Percentiles rank a stretch among this genome's conserved stretches.
Evolutionary conservation across 2,113 vertebrate species (phyloP).

Genomic region (Eublepharis macularius): DNA sequence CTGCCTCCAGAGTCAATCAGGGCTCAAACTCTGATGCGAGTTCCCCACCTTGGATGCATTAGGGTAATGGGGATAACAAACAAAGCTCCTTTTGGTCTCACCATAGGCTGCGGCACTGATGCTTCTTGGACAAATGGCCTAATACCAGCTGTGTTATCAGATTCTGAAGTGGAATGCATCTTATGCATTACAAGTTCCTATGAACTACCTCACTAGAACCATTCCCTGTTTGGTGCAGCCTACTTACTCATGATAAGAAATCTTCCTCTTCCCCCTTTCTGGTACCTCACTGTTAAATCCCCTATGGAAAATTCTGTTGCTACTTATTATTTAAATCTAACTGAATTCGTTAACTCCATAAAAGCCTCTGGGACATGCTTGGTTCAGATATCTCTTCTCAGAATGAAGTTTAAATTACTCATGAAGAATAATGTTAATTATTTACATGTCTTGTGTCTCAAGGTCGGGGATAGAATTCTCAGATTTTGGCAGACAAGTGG

Average conservation of each 20-base stretch:
- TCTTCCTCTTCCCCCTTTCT: conserved; percentile 37
- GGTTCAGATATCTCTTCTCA: neutral
- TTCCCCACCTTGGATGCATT: no score
- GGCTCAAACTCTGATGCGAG: no score
- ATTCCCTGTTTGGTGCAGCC: neutral
- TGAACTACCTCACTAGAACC: conserved; percentile 22
- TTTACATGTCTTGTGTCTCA: conserved; percentile 1
- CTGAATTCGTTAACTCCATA: conserved; percentile 36
- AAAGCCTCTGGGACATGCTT: conserved; percentile 29
- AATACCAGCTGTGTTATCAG: neutral
- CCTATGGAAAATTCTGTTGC: conserved; percentile 26
- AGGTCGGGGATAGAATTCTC: neutral
- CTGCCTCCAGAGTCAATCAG: no score
- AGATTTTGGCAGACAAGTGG: neutral
- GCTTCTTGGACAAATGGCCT: neutral
- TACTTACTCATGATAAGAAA: neutral
- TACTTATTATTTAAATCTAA: conserved; percentile 57
- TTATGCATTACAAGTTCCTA: conserved; percentile 7
- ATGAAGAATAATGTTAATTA: conserved; percentile 17
- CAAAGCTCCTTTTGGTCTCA: no score
- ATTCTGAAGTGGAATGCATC: neutral
- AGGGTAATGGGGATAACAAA: no score
- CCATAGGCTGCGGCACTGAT: no score
- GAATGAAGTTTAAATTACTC: conserved; percentile 29
- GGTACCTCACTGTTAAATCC: conserved; percentile 33